phyloP scores from a whole-genome alignment of 2,888 invertebrate species.

The Tricholauxania praeusta region DNA sequence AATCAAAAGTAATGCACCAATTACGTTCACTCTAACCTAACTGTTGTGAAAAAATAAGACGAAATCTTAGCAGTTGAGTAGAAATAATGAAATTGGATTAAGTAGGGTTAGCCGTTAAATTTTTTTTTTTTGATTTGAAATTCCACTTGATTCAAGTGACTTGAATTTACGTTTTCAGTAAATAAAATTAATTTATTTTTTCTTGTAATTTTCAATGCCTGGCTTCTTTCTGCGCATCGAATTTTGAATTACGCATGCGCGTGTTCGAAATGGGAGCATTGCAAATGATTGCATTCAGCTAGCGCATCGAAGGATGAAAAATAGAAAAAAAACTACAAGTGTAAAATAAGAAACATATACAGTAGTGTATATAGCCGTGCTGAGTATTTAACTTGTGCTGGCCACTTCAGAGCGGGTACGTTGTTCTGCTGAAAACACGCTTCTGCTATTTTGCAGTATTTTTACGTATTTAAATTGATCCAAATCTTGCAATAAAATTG shows the following conservation, averaged over 20 bases:
- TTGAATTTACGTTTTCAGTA: neutral
- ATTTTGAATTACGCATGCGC: conserved; percentile 8
- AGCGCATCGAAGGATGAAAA: conserved; percentile 12
- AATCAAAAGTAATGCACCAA: too few species aligned
- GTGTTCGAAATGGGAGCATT: conserved; percentile 19
- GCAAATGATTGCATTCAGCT: conserved; percentile 8
- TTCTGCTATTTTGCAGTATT: too few species aligned
- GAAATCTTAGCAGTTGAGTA: too few species aligned
- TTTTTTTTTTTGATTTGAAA: neutral
- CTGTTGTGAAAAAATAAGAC: too few species aligned
- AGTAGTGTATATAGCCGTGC: too few species aligned
- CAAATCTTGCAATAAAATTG: too few species aligned
- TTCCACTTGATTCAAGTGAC: neutral
- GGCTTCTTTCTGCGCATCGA: conserved; percentile 3
- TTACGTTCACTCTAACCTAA: too few species aligned
- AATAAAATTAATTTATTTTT: neutral
- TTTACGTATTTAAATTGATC: too few species aligned
- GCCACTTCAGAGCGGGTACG: too few species aligned
- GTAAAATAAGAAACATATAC: too few species aligned
- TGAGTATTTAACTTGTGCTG: too few species aligned
- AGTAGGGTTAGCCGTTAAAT: neutral
- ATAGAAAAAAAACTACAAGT: neutral
- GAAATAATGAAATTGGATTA: neutral
- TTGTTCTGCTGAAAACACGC: too few species aligned
- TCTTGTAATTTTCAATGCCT: neutral